Base-by-base conservation (phyloP, 2,797 vertebrate species). In the Podargus strigoides region DNA sequence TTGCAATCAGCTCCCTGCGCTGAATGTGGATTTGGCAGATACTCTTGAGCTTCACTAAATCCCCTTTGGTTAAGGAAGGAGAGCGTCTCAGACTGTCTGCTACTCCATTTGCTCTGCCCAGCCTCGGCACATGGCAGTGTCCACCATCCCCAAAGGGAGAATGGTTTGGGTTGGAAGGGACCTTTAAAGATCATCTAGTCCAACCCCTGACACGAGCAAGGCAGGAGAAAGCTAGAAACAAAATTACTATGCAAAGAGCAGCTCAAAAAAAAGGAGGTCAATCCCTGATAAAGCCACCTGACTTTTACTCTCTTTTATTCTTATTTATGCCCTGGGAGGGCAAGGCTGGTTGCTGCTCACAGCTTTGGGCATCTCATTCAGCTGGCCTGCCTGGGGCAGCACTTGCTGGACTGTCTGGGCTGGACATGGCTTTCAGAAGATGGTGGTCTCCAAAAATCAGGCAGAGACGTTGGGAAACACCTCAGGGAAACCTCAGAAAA, bases 11-110 rank as follows among this genome's bases (percentile, higher is more conserved):
- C 47, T 87, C 85, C 44, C 59, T 56, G 49, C 32, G 75, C 86
- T 93, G 89, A 96, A 90, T 53, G 67, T 58, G 88, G 72, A 74
- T 90, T 85, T 92, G 93, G 83, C 96, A 95, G 80, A 81, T 55
- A 66, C 49, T 64, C 77, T 55, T 0, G 1, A 87, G 74, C 64
- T 66, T 55, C 58, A 30, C 69, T 74, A 80, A 90, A 69, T 81
- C 76, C 58, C 41, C 22, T 88, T 88, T 5, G 4, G 74, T 69
- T 36, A n/a, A 80, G 62, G 80, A 90, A 90, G 55, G 80, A 68
- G 59, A 58, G 36, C 1, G 1, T 50, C 76, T 85, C 17, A 24
- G 69, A 39, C 66, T 4, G 34, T 68, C 79, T 89, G 50, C 80
- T 36, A 44, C 58, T 24, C 49, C 1, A 0, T 55, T 77, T 89